Conservation (phyloP, 2,113 vertebrate species). For the Pelecanoides urinatrix region DNA sequence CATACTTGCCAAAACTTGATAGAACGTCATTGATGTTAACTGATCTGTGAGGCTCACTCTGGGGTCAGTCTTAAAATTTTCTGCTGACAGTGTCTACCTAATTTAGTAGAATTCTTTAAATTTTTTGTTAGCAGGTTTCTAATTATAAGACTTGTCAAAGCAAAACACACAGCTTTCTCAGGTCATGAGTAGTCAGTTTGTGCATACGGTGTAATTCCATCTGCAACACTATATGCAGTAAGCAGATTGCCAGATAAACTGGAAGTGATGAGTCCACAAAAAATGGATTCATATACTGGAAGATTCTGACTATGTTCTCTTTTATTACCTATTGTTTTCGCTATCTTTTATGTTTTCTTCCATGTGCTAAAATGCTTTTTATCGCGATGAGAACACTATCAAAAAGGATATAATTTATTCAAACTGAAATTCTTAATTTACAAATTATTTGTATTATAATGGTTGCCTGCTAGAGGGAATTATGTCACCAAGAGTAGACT, state of each 20-base stretch:
- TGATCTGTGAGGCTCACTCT: rapidly evolving
- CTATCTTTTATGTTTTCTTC: neutral
- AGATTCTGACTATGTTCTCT: neutral
- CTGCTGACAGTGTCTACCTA: neutral
- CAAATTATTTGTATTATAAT: neutral
- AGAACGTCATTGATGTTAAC: neutral
- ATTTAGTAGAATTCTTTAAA: neutral
- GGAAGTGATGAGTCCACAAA: neutral
- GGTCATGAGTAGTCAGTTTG: neutral
- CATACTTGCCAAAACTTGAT: neutral
- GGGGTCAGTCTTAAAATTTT: neutral
- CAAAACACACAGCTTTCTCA: neutral
- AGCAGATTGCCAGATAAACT: neutral
- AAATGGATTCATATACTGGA: neutral
- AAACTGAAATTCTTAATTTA: neutral
- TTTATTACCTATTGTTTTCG: neutral
- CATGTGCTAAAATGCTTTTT: neutral
- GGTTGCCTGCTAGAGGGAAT: neutral
- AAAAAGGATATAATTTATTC: neutral
- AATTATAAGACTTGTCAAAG: neutral
- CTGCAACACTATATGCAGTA: neutral
- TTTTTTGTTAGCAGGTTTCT: neutral
- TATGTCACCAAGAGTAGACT: neutral
- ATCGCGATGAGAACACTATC: neutral
- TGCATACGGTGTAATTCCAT: neutral